These are phyloP conservation scores for Helarctos malayanus DNA, from an alignment of 2,797 vertebrate species.

Conservation along the genomic window DNA sequence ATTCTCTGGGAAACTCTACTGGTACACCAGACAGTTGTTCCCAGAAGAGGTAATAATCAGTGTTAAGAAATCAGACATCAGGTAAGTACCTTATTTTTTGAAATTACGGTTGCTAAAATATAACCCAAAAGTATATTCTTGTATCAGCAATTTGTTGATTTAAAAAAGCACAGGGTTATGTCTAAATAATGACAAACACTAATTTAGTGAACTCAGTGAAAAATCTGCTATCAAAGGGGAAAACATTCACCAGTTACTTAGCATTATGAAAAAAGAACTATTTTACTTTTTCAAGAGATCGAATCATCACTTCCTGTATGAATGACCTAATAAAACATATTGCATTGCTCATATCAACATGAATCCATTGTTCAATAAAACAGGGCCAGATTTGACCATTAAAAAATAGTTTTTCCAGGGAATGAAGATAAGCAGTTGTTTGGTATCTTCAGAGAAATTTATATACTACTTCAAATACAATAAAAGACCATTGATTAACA, in stretches of 20 bases:
- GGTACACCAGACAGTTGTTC: not conserved
- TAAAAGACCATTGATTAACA: conserved; percentile 74
- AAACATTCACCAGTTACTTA: conserved; percentile 43
- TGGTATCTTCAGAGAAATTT: conserved; percentile 57
- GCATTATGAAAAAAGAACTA: not conserved
- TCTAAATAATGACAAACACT: conserved; percentile 50
- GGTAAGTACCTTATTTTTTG: not conserved
- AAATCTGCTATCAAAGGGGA: conserved; percentile 28
- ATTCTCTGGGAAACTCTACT: not conserved
- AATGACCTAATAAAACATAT: conserved; percentile 68
- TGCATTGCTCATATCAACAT: not conserved
- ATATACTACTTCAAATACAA: conserved; percentile 56
- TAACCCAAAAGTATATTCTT: conserved; percentile 15
- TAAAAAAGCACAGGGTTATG: not conserved
- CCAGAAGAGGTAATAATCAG: not conserved
- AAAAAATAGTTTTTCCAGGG: conserved; percentile 53
- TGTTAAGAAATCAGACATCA: not conserved
- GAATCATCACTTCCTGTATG: conserved; percentile 50
- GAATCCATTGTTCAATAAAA: conserved; percentile 67
- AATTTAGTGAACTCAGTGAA: conserved; percentile 67
- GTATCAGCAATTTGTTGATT: not conserved
- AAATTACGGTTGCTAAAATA: conserved; percentile 30
- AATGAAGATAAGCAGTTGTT: conserved; percentile 59
- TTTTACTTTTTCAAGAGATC: conserved; percentile 52
- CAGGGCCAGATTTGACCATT: not conserved